Evolutionary conservation across 1,140 invertebrate species (phyloP).

Genomic region (Drosophila varians): DNA sequence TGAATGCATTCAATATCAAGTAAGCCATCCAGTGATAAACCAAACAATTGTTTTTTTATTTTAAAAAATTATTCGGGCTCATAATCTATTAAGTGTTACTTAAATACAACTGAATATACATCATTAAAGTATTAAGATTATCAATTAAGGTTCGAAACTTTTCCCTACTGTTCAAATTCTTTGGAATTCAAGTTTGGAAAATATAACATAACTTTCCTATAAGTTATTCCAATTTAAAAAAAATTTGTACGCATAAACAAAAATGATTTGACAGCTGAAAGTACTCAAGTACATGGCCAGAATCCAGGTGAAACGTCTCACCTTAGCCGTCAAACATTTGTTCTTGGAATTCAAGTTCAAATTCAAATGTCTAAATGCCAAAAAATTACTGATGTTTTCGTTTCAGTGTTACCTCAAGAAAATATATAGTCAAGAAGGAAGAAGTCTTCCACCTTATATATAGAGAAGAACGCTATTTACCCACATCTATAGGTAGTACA

Average conservation of each 20-base stretch:
- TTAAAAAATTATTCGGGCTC: neutral
- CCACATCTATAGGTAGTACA: constrained; percentile 10
- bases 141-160: neutral
- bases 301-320: constrained; percentile 43
- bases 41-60: neutral
- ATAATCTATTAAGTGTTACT: neutral
- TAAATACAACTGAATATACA: too few relatives aligned
- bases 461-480: constrained; percentile 19
- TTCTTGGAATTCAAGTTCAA: constrained; percentile 71
- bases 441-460: constrained; percentile 27
- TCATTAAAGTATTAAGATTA: too few relatives aligned
- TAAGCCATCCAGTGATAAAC: constrained; percentile 51
- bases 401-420: constrained; percentile 28
- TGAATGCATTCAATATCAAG: constrained; percentile 83
- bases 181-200: neutral
- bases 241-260: constrained; percentile 22
- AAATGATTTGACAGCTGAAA: neutral
- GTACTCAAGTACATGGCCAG: neutral
- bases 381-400: constrained; percentile 20
- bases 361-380: constrained; percentile 41
- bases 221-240: neutral
- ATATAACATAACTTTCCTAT: neutral
- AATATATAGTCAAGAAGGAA: constrained; percentile 20
- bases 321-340: constrained; percentile 57
- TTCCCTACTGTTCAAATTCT: too few relatives aligned